These are phyloP conservation scores for Noctuana brunneofusca DNA, from an alignment of 2,888 invertebrate genomes.

Conservation along the genomic window DNA sequence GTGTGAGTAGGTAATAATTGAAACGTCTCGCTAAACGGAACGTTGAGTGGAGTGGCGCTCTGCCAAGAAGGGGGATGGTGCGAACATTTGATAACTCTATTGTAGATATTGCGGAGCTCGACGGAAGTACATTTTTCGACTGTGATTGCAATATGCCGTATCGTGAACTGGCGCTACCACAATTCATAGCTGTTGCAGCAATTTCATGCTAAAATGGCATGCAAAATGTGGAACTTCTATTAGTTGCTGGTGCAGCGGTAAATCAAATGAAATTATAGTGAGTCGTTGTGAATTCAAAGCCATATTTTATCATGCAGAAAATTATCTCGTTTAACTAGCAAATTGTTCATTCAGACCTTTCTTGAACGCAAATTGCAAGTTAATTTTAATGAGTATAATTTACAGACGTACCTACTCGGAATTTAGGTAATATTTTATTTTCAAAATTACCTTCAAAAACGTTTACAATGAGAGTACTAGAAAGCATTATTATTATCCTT, in stretches of 20 bases:
- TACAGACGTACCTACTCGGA: not conserved
- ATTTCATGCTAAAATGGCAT: conserved; percentile 60
- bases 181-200: conserved; percentile 49
- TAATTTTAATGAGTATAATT: conserved; percentile 2
- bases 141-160: conserved; percentile 45
- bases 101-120: conserved; percentile 42
- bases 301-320: conserved; percentile 59
- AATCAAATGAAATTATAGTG: conserved; percentile 66
- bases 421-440: conserved; percentile 2
- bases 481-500: no score
- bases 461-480: not conserved
- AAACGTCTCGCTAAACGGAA: conserved; percentile 52
- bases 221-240: conserved; percentile 57
- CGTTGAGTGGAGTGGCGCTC: conserved; percentile 55
- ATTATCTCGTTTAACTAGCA: conserved; percentile 56
- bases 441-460: not conserved
- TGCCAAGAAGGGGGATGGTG: conserved; percentile 52
- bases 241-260: conserved; percentile 54
- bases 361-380: conserved; percentile 9
- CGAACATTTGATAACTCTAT: conserved; percentile 42
- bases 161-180: conserved; percentile 41
- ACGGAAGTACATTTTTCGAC: conserved; percentile 48
- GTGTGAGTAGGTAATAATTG: conserved; percentile 55
- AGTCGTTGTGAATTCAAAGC: conserved; percentile 49
- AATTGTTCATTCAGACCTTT: conserved; percentile 12